Evolutionary conservation across 2,113 vertebrate genomes (phyloP).

Genomic region (Neofelis nebulosa): DNA sequence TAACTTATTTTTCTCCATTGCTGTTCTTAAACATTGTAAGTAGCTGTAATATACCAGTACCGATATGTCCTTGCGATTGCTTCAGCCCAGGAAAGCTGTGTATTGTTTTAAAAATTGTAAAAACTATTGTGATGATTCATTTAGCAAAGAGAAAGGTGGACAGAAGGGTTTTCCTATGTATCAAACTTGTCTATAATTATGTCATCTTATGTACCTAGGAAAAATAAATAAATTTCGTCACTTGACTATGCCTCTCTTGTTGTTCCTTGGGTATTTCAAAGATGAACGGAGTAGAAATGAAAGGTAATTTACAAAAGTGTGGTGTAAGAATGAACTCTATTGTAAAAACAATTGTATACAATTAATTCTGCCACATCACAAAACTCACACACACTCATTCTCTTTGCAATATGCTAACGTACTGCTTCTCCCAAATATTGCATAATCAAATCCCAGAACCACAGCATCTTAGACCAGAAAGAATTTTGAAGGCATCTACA

Average conservation of each 20-base stretch:
- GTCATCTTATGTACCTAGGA: slow-evolving; percentile 91
- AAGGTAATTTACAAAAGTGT: background rate
- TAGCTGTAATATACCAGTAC: slow-evolving; percentile 99
- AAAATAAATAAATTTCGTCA: slow-evolving; percentile 88
- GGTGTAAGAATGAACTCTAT: background rate
- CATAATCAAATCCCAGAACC: background rate
- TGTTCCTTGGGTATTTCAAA: background rate
- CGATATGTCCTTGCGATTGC: slow-evolving; percentile 92
- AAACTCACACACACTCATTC: background rate
- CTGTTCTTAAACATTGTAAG: slow-evolving; percentile 97
- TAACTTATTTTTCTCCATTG: slow-evolving; percentile 99
- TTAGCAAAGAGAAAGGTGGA: slow-evolving; percentile 94
- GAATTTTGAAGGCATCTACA: background rate
- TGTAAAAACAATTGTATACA: background rate
- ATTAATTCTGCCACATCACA: background rate
- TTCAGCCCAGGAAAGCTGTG: slow-evolving; percentile 87
- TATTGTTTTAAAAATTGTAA: slow-evolving; percentile 97
- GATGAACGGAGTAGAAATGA: background rate
- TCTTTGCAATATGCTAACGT: background rate
- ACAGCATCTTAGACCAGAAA: background rate
- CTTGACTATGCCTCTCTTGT: slow-evolving; percentile 62
- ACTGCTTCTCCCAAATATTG: background rate
- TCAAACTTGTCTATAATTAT: slow-evolving; percentile 96
- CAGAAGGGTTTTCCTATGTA: slow-evolving; percentile 95
- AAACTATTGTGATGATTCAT: slow-evolving; percentile 96